Percentiles rank a stretch among this genome's conserved stretches.
phyloP scores from a whole-genome alignment of 2,888 invertebrate species.

The Masnerella sp. region DNA sequence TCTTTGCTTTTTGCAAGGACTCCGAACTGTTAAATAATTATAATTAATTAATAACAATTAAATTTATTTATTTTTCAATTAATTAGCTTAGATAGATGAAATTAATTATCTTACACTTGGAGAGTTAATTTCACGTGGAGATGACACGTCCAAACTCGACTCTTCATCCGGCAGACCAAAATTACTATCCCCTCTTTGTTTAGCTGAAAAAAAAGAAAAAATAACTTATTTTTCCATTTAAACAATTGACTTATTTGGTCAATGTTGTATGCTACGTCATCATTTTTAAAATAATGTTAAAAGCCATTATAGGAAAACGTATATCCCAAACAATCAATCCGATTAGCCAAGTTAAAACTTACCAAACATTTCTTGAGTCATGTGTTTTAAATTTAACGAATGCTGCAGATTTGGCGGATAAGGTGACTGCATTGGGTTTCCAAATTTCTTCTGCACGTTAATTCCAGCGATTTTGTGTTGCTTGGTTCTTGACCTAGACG shows the following conservation, averaged over 20 bases:
- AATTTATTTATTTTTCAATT: background rate
- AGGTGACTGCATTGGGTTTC: conserved; percentile 72
- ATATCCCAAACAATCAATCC: too few species aligned
- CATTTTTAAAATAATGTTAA: too few species aligned
- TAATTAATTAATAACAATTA: conserved; percentile 1
- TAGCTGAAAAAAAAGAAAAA: conserved; percentile 67
- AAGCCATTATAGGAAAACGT: too few species aligned
- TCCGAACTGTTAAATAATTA: conserved; percentile 76
- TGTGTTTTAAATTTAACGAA: conserved; percentile 74
- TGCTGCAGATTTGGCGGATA: conserved; percentile 73
- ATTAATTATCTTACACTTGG: conserved; percentile 81
- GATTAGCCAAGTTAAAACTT: conserved; percentile 49
- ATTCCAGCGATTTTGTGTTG: conserved; percentile 66
- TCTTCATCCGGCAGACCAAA: conserved; percentile 82
- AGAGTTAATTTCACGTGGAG: conserved; percentile 83
- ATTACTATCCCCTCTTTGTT: conserved; percentile 75
- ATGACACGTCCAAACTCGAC: conserved; percentile 83
- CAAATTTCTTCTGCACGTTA: conserved; percentile 72
- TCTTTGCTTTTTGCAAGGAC: conserved; percentile 80
- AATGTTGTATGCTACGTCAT: too few species aligned
- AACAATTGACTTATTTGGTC: too few species aligned
- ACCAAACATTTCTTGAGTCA: conserved; percentile 78
- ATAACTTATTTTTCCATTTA: too few species aligned
- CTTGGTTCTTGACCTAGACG: conserved; percentile 70
- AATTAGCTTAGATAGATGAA: too few species aligned